Conservation (phyloP, 2,113 vertebrate genomes). For the Naja naja region DNA sequence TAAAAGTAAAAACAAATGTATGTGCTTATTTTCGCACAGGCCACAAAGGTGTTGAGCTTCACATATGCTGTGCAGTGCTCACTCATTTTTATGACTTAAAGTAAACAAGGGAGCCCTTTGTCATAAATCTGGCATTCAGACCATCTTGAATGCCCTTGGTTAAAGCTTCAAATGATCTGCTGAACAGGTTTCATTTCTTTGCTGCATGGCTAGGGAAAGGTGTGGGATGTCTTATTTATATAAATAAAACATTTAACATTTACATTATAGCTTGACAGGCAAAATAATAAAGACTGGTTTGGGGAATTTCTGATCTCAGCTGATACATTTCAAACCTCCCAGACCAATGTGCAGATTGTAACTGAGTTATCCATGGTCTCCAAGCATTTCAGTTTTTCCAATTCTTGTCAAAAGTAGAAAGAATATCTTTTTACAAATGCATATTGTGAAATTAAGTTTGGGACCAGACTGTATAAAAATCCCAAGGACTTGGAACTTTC, state of each 20-base stretch:
- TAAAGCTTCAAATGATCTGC: background rate
- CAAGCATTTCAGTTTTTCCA: background rate
- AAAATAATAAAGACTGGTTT: background rate
- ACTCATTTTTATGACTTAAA: slow-evolving; percentile 22
- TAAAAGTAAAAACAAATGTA: slow-evolving; percentile 15
- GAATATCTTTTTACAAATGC: background rate
- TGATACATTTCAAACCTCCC: background rate
- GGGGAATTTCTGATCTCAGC: background rate
- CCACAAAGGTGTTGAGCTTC: slow-evolving; percentile 3
- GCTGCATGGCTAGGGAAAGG: background rate
- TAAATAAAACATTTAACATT: background rate
- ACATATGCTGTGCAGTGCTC: slow-evolving; percentile 5
- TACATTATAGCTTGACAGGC: background rate
- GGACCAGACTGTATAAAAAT: background rate
- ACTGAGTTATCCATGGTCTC: background rate
- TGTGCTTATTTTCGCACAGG: slow-evolving; percentile 13
- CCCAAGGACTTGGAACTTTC: background rate
- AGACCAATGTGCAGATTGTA: background rate
- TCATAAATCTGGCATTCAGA: slow-evolving; percentile 24
- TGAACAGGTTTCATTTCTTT: background rate
- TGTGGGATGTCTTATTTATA: background rate
- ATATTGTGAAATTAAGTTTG: background rate
- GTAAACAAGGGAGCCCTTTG: slow-evolving; percentile 13
- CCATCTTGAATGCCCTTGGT: background rate
- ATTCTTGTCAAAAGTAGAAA: background rate